These are phyloP conservation scores for Zelostemma sp. DNA, from an alignment of 1,140 invertebrate species.

Conservation along the genomic window DNA sequence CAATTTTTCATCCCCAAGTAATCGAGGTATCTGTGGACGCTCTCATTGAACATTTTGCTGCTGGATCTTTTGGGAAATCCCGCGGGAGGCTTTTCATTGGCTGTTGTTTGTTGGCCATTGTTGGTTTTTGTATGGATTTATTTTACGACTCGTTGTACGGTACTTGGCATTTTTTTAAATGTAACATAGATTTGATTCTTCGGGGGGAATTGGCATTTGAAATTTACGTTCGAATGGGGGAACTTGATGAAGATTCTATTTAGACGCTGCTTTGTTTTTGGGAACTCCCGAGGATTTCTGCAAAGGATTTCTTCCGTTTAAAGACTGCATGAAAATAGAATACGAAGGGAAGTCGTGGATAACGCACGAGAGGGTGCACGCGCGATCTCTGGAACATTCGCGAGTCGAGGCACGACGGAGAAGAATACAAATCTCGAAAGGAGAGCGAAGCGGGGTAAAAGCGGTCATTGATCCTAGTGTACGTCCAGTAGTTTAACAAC, in stretches of 20 bases:
- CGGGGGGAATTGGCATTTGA: no score
- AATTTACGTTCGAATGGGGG: no score
- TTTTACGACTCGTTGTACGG: no score
- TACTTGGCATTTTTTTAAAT: no score
- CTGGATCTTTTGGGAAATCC: constrained; percentile 4
- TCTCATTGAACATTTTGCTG: constrained; percentile 8
- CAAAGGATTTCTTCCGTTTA: not conserved
- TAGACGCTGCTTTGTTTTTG: not conserved
- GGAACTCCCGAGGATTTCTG: not conserved
- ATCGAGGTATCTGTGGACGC: constrained; percentile 28
- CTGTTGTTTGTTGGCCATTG: no score
- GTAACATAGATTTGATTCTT: no score
- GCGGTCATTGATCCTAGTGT: constrained; percentile 16
- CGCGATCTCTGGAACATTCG: constrained; percentile 9
- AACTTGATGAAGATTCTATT: not conserved
- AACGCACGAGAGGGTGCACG: constrained; percentile 15
- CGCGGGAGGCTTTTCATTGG: not conserved
- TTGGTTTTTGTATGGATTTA: no score
- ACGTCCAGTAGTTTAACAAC: constrained; percentile 15
- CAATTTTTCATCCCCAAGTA: constrained; percentile 73
- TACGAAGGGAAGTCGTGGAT: not conserved
- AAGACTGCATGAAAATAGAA: constrained; percentile 1
- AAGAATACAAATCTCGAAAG: not conserved
- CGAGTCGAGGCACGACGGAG: not conserved
- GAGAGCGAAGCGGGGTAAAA: not conserved